Base-by-base conservation (phyloP, 2,113 vertebrate species). In the Macroglossus sobrinus region DNA sequence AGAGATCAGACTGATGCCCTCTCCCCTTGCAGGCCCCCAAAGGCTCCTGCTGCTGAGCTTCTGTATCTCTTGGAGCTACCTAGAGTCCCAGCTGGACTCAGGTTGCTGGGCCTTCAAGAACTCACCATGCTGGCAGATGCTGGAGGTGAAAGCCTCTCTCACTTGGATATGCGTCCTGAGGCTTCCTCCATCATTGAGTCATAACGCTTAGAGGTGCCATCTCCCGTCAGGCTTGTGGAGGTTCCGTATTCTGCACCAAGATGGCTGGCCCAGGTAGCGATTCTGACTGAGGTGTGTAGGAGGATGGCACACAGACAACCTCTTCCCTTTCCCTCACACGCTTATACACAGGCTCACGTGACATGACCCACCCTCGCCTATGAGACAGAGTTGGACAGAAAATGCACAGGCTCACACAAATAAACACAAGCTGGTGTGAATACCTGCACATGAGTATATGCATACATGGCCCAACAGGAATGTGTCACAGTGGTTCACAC, bases 31-130 rank as follows among this genome's bases (percentile, higher is more conserved):
- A 18, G 43, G 5, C 30, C 26, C 79, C 30, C 69, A 11, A 11
- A 68, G 45, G 33, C 33, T 38, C 43, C 4, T 12, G 40, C 45
- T 2, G 0, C 40, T 3, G 33, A 68, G 21, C 1, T 0, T 40
- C n/a, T 22, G 53, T 6, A 4, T 43, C 66, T 61, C 47, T n/a
- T 26, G 14, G 50, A 19, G 57, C 15, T 63, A 2, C 45, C 4
- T 55, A 4, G 71, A 64, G 45, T 28, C 19, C 64, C 57, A 15
- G 63, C 45, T 75, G 79, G 33, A 30, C 40, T 12, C 61, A 22
- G 66, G 47, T 59, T 35, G n/a, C 50, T 1, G 16, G 57, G 13
- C 10, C 30, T 21, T 66, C 55, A n/a, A 30, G 21, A 55, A 38
- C 47, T 38, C 72, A 35, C 7, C 6, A 18, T 40, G 86, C 55